Conservation (phyloP, 2,113 vertebrate species). For the Bambusicola thoracicus region DNA sequence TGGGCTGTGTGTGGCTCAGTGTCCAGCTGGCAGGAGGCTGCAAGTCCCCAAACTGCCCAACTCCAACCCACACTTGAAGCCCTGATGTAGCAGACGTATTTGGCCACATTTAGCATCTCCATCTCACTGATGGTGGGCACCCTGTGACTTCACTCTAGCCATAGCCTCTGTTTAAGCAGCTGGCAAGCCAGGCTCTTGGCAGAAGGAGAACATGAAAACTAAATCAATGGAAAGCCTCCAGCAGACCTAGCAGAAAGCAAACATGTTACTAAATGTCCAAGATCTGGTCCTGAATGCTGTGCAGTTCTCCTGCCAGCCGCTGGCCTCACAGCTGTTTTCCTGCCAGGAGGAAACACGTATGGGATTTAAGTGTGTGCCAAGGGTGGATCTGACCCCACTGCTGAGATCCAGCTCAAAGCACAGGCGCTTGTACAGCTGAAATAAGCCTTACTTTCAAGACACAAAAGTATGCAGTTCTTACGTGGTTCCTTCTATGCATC, state of each 20-base stretch:
- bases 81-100: rapidly evolving
- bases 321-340: not conserved
- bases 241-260: not conserved
- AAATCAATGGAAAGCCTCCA: not conserved
- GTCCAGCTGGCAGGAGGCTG: not conserved
- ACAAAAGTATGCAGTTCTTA: not conserved
- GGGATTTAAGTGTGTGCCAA: not conserved
- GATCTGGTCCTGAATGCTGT: not conserved
- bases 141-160: not conserved
- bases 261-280: not conserved
- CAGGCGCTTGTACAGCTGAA: not conserved
- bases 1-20: rapidly evolving
- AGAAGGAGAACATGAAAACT: not conserved
- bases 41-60: not conserved
- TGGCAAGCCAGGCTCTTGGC: not conserved
- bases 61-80: rapidly evolving
- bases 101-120: not conserved
- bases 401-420: not conserved
- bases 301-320: not conserved
- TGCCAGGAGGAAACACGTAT: not conserved
- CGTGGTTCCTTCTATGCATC: not conserved
- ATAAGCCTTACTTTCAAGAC: not conserved
- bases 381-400: not conserved
- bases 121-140: not conserved
- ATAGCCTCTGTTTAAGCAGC: not conserved